Conservation (phyloP, 1,140 invertebrate genomes). For the Sycophila sp. region DNA sequence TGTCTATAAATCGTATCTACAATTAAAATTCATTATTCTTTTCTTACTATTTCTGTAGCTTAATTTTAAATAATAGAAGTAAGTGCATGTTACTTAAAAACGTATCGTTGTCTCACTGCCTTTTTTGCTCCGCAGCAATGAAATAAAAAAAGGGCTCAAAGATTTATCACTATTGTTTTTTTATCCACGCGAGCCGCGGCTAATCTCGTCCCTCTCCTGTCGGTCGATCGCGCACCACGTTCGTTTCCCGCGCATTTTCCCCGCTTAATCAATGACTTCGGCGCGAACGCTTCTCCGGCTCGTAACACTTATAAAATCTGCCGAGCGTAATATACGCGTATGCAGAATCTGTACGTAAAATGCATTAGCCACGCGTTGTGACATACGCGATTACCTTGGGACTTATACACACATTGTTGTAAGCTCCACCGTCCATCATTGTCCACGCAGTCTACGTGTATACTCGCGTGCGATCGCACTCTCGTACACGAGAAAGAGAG, state of each 20-base stretch:
- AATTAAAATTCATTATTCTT: too few species aligned
- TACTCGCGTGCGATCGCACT: neutral
- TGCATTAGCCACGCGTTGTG: slow-evolving; percentile 47
- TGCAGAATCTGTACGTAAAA: neutral
- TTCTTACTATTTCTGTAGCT: too few species aligned
- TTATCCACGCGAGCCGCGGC: neutral
- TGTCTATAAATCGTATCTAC: too few species aligned
- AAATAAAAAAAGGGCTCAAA: neutral
- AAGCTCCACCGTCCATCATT: slow-evolving; percentile 41
- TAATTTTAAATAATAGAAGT: too few species aligned
- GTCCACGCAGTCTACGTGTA: slow-evolving; percentile 43
- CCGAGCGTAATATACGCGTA: neutral
- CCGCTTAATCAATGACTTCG: slow-evolving; percentile 53
- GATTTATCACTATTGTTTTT: slow-evolving; percentile 10
- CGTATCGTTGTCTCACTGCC: too few species aligned
- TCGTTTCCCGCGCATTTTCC: slow-evolving; percentile 54
- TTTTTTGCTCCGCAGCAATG: too few species aligned
- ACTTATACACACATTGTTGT: slow-evolving; percentile 40
- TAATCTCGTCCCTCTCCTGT: neutral
- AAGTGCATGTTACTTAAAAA: too few species aligned
- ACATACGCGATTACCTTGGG: slow-evolving; percentile 65
- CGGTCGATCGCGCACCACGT: neutral
- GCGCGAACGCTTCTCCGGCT: slow-evolving; percentile 35
- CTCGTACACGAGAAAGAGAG: neutral
- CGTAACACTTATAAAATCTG: neutral